Base-by-base conservation (phyloP, 2,797 vertebrate genomes). In the Crypturellus tataupa region DNA sequence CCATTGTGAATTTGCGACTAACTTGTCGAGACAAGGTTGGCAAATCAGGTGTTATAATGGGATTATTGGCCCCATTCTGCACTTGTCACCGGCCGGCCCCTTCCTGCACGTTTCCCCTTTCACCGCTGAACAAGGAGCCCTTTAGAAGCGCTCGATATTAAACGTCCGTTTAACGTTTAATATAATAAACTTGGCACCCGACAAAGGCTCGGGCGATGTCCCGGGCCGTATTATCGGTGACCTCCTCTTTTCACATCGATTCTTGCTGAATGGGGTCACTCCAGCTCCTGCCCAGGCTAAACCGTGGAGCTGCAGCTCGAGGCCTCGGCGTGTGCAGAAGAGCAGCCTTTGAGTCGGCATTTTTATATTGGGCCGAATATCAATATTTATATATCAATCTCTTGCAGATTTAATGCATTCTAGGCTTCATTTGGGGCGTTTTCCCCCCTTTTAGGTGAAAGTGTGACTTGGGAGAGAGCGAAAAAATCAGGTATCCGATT, bases 31-130 rank as follows among this genome's bases (percentile, higher is more conserved):
- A 80, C 95, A 91, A 92, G 94, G 94, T 96, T 70, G 96, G 77
- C 95, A 94, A 93, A 91, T 94, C 94, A 96, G 94, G 82, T 96
- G 92, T 89, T 94, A 60, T 94, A 95, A 94, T 94, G 89, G 95
- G 96, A 96, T 95, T 96, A 93, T 94, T 58, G 89, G 44, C 68
- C 71, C 89, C 12, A 94, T 94, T 95, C 91, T 95, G 80, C 80
- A 5, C 80, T 94, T 89, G 89, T 94, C 91, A 89, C 80, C 85
- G 40, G 73, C 85, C 85, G 65, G 0, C 80, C 91, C 46, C 72
- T 35, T 42, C 7, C 65, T 46, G 91, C 82, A 75, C 18, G 2
- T 82, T 96, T 68, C 68, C 85, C 72, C 80, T 93, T 89, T 56
- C 3, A 12, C 42, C 0, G 8, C 60, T 15, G 65, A 80, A 89